Evolutionary conservation across 2,888 invertebrate genomes (phyloP).

Genomic region (Saturnia japonica): DNA sequence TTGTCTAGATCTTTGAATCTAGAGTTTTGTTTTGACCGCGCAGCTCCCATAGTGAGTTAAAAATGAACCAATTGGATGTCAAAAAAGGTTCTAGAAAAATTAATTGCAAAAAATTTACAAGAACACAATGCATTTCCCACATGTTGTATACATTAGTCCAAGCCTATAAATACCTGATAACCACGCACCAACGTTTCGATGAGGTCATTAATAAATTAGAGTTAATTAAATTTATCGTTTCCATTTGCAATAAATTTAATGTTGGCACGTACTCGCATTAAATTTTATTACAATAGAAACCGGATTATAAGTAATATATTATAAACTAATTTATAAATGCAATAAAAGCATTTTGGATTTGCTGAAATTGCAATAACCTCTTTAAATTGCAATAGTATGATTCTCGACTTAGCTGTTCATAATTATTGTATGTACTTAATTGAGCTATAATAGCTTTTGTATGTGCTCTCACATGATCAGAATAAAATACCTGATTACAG

Average conservation of each 20-base stretch:
- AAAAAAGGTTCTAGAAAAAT: not conserved
- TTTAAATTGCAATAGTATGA: not conserved
- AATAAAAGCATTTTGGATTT: not conserved
- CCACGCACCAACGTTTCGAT: conserved; percentile 11
- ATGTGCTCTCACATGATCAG: not conserved
- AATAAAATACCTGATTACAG: not conserved
- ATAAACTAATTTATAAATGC: conserved; percentile 10
- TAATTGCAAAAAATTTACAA: not conserved
- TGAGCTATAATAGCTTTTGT: not conserved
- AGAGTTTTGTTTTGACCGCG: no score
- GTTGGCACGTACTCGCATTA: conserved; percentile 4
- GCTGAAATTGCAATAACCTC: not conserved
- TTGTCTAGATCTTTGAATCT: no score
- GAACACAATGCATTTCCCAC: not conserved
- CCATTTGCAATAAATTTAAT: conserved; percentile 23
- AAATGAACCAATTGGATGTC: not conserved
- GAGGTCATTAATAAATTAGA: conserved; percentile 22
- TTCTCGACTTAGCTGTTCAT: not conserved
- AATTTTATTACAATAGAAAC: not conserved
- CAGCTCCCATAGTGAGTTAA: not conserved
- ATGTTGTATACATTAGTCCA: not conserved
- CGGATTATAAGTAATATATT: not conserved
- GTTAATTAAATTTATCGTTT: conserved; percentile 15
- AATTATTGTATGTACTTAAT: not conserved
- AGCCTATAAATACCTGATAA: conserved; percentile 9